Evolutionary conservation across 2,888 invertebrate genomes (phyloP), one percentile per base, ranked within the genome.

Genomic region (Eledona agricola): DNA sequence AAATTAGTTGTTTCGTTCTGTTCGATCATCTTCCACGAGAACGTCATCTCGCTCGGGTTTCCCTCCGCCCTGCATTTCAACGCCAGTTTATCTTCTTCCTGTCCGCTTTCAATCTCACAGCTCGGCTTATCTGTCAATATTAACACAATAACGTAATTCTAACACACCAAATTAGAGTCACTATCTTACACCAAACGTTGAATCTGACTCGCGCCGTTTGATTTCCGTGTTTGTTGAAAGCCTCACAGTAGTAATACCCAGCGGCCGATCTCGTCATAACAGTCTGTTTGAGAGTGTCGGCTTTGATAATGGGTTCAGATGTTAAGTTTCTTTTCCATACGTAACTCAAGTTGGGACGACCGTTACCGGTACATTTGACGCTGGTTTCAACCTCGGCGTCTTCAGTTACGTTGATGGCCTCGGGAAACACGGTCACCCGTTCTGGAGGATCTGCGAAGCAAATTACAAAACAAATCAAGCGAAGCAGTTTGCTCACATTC

Each of bases 1-100:
- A 25, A 83, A 52, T 79, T 78, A 4, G 86, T 78, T 11, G 88
- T 88, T 75, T 91, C 90, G 74, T 93, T 92, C 69, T 88, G 88
- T 65, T 87, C 89, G 76, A 90, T 90, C 55, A 92, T 81, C 66
- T 85, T 86, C 94, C 95, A 95, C 16, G 82, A 81, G 78, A 93
- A 95, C 49, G 85, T 82, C 63, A 89, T 88, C 61, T 86, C 82
- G 29, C 80, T 77, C 0, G 95, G 94, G 77, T 93, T 93, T 9
- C 92, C 91, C 49, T 81, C 79, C 0, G 90, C 92, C 11, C 86
- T 86, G 75, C 95, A 95, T 22, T 89, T 83, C 40, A 94, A 78
- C 43, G 89, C 86, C 72, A 89, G 86, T 58, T 85, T 83, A 15
- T 90, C 90, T 54, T 90, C 83, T 40, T 84, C 80, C 38, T 88